Evolutionary conservation across 2,113 vertebrate species (phyloP).

Genomic region (Dascyllus trimaculatus): DNA sequence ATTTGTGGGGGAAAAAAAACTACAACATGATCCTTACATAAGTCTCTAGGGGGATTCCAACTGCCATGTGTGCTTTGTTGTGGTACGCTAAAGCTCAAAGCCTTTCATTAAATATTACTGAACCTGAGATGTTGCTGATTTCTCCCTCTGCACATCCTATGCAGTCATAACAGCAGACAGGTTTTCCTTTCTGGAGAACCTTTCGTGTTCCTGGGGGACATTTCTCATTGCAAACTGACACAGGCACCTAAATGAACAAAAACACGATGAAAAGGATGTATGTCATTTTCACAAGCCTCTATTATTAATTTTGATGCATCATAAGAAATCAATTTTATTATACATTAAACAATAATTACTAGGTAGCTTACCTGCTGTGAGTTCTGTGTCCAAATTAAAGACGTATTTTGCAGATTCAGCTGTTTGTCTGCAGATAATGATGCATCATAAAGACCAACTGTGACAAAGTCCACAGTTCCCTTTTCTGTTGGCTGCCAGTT

Average conservation of each 20-base stretch:
- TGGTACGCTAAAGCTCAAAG: background rate
- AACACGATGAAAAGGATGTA: rapidly evolving
- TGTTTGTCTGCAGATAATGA: constrained; percentile 67
- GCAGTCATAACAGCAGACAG: constrained; percentile 84
- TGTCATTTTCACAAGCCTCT: background rate
- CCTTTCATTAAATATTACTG: background rate
- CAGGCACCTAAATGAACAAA: constrained; percentile 68
- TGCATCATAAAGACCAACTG: constrained; percentile 78
- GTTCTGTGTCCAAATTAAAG: constrained; percentile 76
- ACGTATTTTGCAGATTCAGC: constrained; percentile 60
- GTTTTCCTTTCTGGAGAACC: constrained; percentile 81
- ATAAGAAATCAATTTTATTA: background rate
- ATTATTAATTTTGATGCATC: background rate
- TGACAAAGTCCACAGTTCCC: constrained; percentile 70
- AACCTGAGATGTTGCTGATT: constrained; percentile 78
- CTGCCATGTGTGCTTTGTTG: no score
- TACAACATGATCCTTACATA: no score
- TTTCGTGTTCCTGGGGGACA: constrained; percentile 80
- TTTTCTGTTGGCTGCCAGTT: constrained; percentile 78
- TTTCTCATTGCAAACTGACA: constrained; percentile 79
- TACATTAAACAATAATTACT: background rate
- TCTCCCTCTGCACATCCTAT: constrained; percentile 81
- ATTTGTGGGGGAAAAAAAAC: no score
- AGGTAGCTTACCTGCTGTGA: constrained; percentile 49
- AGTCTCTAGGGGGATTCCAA: no score